These are phyloP conservation scores for Takifugu ocellatus DNA, from an alignment of 2,797 vertebrate species.

Conservation along the genomic window DNA sequence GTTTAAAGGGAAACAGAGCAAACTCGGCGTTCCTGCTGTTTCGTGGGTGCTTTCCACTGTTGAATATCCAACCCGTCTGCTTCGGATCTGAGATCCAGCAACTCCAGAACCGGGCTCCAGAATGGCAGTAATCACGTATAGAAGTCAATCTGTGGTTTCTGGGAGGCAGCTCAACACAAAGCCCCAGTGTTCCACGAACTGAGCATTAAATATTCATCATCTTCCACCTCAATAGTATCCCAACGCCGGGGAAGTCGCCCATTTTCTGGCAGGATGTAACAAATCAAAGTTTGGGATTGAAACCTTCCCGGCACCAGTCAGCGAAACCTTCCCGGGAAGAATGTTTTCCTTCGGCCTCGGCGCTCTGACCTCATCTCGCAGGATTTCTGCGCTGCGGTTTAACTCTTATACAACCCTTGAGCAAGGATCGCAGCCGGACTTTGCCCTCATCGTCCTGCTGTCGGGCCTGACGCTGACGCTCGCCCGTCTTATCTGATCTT, in stretches of 20 bases:
- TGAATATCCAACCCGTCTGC: no score
- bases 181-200: no score
- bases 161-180: no score
- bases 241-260: not conserved
- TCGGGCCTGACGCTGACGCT: not conserved
- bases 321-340: not conserved
- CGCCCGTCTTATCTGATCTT: not conserved
- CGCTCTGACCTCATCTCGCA: not conserved
- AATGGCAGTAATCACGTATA: no score
- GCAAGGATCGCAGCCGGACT: slow-evolving; percentile 23
- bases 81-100: no score
- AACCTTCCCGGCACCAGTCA: not conserved
- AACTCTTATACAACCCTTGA: slow-evolving; percentile 3
- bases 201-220: not conserved
- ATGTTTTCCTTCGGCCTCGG: not conserved
- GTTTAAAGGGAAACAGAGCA: no score
- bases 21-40: no score
- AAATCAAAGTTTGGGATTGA: slow-evolving; percentile 11
- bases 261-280: slow-evolving; percentile 1
- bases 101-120: no score
- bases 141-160: no score
- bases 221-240: not conserved
- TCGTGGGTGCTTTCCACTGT: no score
- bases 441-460: slow-evolving; percentile 16
- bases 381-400: not conserved